phyloP scores from a whole-genome alignment of 2,113 vertebrate genomes.

The Orycteropus afer region DNA sequence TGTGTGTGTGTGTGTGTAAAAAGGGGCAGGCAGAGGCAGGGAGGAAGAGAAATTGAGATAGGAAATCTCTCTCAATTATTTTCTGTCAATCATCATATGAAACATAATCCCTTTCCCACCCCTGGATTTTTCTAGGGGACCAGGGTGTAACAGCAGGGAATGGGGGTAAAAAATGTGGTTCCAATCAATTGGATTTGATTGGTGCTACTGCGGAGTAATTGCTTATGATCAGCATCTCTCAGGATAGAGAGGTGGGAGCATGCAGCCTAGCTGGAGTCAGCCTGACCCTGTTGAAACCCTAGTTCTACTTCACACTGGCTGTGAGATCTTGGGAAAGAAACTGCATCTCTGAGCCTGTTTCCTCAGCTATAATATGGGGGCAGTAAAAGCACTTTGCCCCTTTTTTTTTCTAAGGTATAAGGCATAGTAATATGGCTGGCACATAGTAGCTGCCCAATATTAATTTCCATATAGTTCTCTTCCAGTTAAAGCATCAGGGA shows the following conservation, averaged over 20 bases:
- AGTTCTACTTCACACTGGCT: background rate
- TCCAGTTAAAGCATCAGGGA: constrained; percentile 78
- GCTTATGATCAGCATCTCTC: constrained; percentile 78
- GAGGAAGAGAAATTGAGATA: constrained; percentile 59
- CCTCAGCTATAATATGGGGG: background rate
- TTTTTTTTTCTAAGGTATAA: background rate
- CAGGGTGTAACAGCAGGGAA: constrained; percentile 58
- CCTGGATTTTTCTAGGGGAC: constrained; percentile 53
- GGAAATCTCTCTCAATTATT: constrained; percentile 51
- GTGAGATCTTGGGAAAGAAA: background rate
- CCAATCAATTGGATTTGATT: constrained; percentile 72
- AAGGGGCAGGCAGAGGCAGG: constrained; percentile 13
- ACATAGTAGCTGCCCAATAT: background rate
- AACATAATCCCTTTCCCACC: constrained; percentile 57
- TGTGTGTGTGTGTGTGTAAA: too few species aligned
- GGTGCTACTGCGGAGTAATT: constrained; percentile 62
- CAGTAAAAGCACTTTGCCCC: background rate
- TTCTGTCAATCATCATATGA: constrained; percentile 60
- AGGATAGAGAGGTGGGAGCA: background rate
- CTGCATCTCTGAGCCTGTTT: background rate
- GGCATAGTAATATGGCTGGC: background rate
- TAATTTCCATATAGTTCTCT: constrained; percentile 65
- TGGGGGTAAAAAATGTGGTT: constrained; percentile 49
- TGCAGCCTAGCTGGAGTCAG: background rate
- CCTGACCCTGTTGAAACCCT: background rate